Evolutionary conservation across 2,113 vertebrate species (phyloP).

Genomic region (Cyprinodon variegatus): DNA sequence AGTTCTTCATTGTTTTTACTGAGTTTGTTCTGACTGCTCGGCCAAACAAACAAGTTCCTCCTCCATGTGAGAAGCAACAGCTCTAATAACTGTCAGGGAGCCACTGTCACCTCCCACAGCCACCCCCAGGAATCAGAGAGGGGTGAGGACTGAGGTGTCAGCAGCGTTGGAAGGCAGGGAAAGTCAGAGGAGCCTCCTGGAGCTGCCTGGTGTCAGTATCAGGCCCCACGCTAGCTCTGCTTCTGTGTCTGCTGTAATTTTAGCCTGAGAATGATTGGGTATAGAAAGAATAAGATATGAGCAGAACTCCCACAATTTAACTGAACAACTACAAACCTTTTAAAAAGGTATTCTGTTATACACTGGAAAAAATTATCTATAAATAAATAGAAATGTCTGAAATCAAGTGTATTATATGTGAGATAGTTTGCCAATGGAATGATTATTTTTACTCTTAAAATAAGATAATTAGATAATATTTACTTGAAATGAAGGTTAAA

Average conservation of each 20-base stretch:
- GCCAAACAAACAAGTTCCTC: conserved; percentile 43
- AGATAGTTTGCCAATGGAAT: too few species aligned
- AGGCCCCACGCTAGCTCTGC: conserved; percentile 30
- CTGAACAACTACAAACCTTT: conserved; percentile 11
- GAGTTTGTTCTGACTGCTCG: conserved; percentile 12
- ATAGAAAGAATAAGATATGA: conserved; percentile 26
- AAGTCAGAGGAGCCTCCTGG: conserved; percentile 37
- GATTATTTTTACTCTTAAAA: too few species aligned
- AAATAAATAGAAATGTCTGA: too few species aligned
- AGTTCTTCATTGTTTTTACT: conserved; percentile 24
- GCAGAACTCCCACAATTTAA: conserved; percentile 24
- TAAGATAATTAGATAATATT: too few species aligned
- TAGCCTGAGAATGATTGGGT: conserved; percentile 9
- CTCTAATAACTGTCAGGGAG: conserved; percentile 39
- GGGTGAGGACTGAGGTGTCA: conserved; percentile 33
- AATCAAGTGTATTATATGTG: too few species aligned
- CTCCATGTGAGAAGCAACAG: conserved; percentile 25
- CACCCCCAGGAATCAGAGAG: conserved; percentile 36
- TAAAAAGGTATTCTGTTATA: too few species aligned
- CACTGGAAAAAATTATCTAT: too few species aligned
- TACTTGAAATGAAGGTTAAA: too few species aligned
- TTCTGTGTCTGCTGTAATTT: conserved; percentile 39
- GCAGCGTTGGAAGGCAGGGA: conserved; percentile 12
- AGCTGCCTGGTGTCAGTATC: conserved; percentile 47
- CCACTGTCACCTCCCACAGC: conserved; percentile 40